Conservation (phyloP, 2,888 invertebrate genomes). For the Doris montereyensis region DNA sequence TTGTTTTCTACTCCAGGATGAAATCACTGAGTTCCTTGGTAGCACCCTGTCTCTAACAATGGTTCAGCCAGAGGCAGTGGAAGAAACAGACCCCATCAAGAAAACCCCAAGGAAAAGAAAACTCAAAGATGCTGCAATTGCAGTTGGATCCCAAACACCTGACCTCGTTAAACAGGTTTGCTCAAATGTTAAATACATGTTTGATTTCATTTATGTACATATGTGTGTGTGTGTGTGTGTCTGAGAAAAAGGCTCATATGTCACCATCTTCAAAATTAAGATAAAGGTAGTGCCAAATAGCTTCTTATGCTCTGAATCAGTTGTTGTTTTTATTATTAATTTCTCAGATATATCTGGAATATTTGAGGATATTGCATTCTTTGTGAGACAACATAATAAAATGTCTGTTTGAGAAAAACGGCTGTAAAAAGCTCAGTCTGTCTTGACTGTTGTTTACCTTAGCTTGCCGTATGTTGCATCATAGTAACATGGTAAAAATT, state of each 20-base stretch:
- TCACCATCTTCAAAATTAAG: neutral
- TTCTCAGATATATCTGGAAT: too few relatives aligned
- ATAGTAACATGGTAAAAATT: too few relatives aligned
- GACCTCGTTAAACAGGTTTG: slow-evolving; percentile 27
- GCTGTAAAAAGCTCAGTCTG: too few relatives aligned
- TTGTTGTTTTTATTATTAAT: neutral
- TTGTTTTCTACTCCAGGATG: slow-evolving; percentile 60
- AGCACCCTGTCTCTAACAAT: slow-evolving; percentile 64
- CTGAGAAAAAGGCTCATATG: too few relatives aligned
- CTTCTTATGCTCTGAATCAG: neutral
- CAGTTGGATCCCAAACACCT: slow-evolving; percentile 30
- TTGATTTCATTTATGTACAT: neutral
- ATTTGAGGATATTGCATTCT: too few relatives aligned
- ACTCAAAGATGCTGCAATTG: slow-evolving; percentile 20
- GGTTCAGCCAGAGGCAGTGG: slow-evolving; percentile 46
- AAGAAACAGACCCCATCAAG: slow-evolving; percentile 39
- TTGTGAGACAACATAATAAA: too few relatives aligned
- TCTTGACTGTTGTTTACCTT: too few relatives aligned
- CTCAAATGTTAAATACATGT: too few relatives aligned
- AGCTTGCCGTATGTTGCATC: too few relatives aligned
- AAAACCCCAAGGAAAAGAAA: slow-evolving; percentile 30
- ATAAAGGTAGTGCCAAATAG: neutral
- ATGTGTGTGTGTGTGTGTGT: neutral
- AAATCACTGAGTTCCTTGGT: slow-evolving; percentile 73
- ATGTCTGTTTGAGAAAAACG: too few relatives aligned